Evolutionary conservation across 1,140 invertebrate species (phyloP).

Genomic region (Atta texana): DNA sequence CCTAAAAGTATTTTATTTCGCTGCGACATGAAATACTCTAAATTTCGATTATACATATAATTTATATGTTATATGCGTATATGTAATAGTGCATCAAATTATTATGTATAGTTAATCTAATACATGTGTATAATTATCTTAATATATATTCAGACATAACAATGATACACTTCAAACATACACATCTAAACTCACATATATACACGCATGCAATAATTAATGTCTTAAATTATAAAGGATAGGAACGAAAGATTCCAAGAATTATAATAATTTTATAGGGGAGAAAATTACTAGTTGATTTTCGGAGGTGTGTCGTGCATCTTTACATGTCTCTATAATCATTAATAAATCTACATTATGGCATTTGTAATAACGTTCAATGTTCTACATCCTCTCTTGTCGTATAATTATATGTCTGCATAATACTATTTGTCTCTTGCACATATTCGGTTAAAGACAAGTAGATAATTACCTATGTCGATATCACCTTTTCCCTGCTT

Average conservation of each 20-base stretch:
- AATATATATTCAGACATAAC: background rate
- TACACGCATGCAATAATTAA: background rate
- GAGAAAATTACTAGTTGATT: constrained; percentile 6
- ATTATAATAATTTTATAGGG: background rate
- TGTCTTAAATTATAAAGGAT: too few relatives aligned
- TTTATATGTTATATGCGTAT: too few relatives aligned
- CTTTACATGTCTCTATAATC: background rate
- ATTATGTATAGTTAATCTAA: too few relatives aligned
- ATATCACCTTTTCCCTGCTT: background rate
- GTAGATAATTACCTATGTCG: background rate
- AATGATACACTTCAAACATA: background rate
- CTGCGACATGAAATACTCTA: too few relatives aligned
- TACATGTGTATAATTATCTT: too few relatives aligned
- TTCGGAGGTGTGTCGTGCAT: background rate
- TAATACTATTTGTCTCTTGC: background rate
- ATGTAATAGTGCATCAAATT: too few relatives aligned
- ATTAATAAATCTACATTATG: background rate
- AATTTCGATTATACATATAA: too few relatives aligned
- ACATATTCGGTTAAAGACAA: background rate
- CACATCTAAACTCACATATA: background rate
- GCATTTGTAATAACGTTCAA: background rate
- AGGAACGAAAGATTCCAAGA: background rate
- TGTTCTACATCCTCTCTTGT: background rate
- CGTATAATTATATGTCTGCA: background rate
- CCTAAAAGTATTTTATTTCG: too few relatives aligned